These are phyloP conservation scores for Drosophila dunni DNA, from an alignment of 1,140 invertebrate species.

Conservation along the genomic window DNA sequence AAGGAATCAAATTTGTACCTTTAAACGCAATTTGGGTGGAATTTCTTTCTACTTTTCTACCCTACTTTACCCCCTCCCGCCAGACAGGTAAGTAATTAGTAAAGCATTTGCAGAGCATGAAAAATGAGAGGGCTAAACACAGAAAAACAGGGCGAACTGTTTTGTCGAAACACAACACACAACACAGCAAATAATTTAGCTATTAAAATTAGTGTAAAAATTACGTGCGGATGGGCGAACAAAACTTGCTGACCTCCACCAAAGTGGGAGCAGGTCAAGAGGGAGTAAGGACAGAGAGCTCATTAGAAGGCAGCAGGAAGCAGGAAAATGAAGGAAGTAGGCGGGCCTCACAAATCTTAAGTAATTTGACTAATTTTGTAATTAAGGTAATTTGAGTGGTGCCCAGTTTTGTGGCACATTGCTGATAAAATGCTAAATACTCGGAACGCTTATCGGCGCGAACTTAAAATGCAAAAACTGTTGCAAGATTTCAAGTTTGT, in stretches of 20 bases:
- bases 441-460: conserved; percentile 22
- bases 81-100: conserved; percentile 36
- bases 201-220: conserved; percentile 70
- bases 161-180: conserved; percentile 37
- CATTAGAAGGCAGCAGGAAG: background rate
- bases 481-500: conserved; percentile 3
- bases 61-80: background rate
- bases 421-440: conserved; percentile 60
- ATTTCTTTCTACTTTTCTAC: background rate
- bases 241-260: conserved; percentile 50
- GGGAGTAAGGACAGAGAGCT: background rate
- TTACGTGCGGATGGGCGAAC: conserved; percentile 55
- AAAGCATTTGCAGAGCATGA: conserved; percentile 34
- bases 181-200: conserved; percentile 61
- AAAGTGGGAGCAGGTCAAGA: conserved; percentile 6
- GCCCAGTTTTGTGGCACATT: conserved; percentile 32
- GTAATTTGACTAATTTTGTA: conserved; percentile 71
- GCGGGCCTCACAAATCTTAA: conserved; percentile 47
- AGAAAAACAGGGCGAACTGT: conserved; percentile 34
- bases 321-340: background rate
- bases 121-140: conserved; percentile 35
- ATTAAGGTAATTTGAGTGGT: conserved; percentile 63
- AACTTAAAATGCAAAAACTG: background rate
- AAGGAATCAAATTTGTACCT: background rate
- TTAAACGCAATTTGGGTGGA: conserved; percentile 6